These are phyloP conservation scores for Caenorhabditis becei DNA, from an alignment of 2,888 invertebrate genomes.

Conservation along the genomic window DNA sequence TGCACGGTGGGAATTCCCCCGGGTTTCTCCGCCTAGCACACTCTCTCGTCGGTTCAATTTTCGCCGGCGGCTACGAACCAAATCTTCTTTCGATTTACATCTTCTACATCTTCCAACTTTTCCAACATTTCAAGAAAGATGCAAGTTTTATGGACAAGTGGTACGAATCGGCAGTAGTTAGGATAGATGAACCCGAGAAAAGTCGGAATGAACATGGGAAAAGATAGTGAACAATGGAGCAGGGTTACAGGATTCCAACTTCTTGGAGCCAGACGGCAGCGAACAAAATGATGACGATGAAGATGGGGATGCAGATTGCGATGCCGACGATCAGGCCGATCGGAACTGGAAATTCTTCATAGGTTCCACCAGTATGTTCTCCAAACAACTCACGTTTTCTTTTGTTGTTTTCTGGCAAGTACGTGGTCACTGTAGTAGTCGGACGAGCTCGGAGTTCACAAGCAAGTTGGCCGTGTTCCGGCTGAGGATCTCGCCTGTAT, in stretches of 20 bases:
- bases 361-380: too few species aligned
- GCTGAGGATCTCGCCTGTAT: constrained; percentile 37
- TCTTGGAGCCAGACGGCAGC: constrained; percentile 80
- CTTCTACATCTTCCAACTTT: not conserved
- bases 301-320: constrained; percentile 75
- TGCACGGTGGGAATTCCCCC: constrained; percentile 45
- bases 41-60: constrained; percentile 34
- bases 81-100: constrained; percentile 54
- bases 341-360: constrained; percentile 69
- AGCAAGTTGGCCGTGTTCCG: constrained; percentile 39
- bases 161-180: constrained; percentile 26
- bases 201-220: constrained; percentile 14
- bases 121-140: not conserved
- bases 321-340: constrained; percentile 72
- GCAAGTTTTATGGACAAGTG: constrained; percentile 7
- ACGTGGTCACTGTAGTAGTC: constrained; percentile 58
- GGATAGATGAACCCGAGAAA: constrained; percentile 17
- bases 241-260: constrained; percentile 67
- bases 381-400: constrained; percentile 55
- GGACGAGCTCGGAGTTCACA: constrained; percentile 47
- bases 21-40: constrained; percentile 7
- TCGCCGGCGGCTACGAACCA: constrained; percentile 44
- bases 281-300: constrained; percentile 76
- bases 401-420: constrained; percentile 60
- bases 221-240: not conserved